A percentile compares a stretch with the other conserved stretches of the same genome.
Conservation (phyloP, 2,113 vertebrate species). For the Myanophis thanlyinensis region DNA sequence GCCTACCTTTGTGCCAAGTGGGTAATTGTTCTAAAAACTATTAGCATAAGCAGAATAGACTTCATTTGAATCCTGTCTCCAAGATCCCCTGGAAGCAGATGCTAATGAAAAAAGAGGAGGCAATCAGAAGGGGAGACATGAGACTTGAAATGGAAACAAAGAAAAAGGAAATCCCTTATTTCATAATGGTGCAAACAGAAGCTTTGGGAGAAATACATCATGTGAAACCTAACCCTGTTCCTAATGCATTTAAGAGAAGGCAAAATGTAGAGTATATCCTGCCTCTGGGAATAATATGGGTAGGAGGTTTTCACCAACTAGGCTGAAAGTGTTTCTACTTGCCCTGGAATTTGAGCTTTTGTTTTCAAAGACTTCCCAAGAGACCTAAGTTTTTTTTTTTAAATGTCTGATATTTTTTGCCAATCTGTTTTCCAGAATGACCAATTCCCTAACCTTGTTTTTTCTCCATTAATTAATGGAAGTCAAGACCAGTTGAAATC, state of each 20-base stretch:
- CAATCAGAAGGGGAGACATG: conserved; percentile 24
- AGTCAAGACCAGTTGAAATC: not conserved
- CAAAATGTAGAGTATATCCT: conserved; percentile 58
- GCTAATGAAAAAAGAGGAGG: conserved; percentile 39
- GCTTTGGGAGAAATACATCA: conserved; percentile 64
- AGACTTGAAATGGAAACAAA: conserved; percentile 49
- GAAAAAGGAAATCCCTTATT: conserved; percentile 68
- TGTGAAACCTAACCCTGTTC: conserved; percentile 59
- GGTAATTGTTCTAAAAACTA: not conserved
- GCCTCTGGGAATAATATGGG: conserved; percentile 64
- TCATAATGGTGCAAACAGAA: conserved; percentile 70
- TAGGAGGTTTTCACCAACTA: conserved; percentile 59
- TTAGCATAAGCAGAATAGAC: conserved; percentile 41
- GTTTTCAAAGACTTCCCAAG: conserved; percentile 60
- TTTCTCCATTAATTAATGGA: conserved; percentile 20
- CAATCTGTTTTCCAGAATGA: conserved; percentile 42
- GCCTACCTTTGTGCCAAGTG: not conserved
- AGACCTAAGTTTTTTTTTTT: conserved; percentile 48
- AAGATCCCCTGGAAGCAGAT: conserved; percentile 48
- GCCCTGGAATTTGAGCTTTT: conserved; percentile 59
- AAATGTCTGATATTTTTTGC: conserved; percentile 15
- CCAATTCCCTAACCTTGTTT: not conserved
- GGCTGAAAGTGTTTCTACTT: conserved; percentile 59
- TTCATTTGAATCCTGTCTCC: conserved; percentile 51
- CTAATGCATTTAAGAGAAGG: conserved; percentile 66